These are phyloP conservation scores for Hylaeus volcanicus DNA, from an alignment of 1,140 invertebrate genomes.

Conservation along the genomic window DNA sequence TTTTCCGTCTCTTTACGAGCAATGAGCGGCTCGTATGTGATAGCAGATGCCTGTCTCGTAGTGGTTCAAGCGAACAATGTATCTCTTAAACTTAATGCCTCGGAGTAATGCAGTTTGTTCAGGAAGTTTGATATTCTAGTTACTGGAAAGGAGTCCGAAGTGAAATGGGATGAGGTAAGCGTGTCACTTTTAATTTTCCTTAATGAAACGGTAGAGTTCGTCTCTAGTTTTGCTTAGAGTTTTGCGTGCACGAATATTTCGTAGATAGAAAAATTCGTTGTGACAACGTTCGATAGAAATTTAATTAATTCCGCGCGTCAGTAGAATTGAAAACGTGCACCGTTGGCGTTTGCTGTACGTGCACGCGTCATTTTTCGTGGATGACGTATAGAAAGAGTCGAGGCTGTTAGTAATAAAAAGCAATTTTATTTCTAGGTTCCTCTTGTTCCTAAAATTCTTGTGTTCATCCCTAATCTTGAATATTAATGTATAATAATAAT, in stretches of 20 bases:
- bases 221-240: background rate
- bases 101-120: background rate
- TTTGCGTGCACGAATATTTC: background rate
- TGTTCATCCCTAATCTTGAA: no score
- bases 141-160: background rate
- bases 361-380: no score
- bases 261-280: background rate
- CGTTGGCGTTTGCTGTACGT: no score
- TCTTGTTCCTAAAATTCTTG: no score
- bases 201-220: background rate
- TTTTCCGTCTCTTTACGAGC: no score
- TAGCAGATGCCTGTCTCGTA: no score
- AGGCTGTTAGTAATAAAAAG: no score
- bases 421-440: no score
- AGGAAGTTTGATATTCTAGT: background rate
- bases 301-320: background rate
- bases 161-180: slow-evolving; percentile 27
- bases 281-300: background rate
- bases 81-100: background rate
- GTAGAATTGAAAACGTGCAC: background rate
- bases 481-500: no score
- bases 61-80: background rate
- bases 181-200: background rate
- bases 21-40: background rate
- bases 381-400: no score